Evolutionary conservation across 2,888 invertebrate species (phyloP), one percentile per base, ranked within the genome.

Genomic region (Ophion slaviceki): DNA sequence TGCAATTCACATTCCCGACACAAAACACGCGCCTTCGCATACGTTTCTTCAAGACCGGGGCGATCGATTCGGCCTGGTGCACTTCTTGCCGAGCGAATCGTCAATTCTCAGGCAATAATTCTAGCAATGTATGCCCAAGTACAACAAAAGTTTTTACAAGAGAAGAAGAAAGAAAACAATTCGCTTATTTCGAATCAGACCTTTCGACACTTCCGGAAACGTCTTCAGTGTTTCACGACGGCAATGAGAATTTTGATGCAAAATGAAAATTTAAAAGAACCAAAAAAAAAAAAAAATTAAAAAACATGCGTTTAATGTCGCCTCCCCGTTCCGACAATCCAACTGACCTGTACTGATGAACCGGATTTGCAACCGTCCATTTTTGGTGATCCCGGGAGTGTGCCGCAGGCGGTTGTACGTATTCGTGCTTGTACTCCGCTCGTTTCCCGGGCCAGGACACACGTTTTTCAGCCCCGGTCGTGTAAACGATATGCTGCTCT

Each of bases 401-500:
- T 84, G 96, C 96, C 87, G 94, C 95, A 70, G 95, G 96, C 79
- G 96, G 96, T 89, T 95, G 95, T 62, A 95, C 94, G 89, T 95
- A 95, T 85, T 95, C 95, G 90, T 95, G 95, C 89, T 95, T 95
- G 76, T 94, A 94, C 87, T 95, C 95, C 20, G 94, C 89, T 66
- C 94, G 89, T 88, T 94, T 93, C 45, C 90, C 92, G 66, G 95
- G 95, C 95, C 95, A 96, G 17, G 95, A 95, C 20, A 95, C 95
- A 64, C 95, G 94, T 89, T 96, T 96, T 87, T 96, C 95, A 74
- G 94, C 94, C 67, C 94, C 93, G n/a, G 94, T 93, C 53, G 94
- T 93, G 84, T 95, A 95, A 24, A 95, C 94, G 78, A 95, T 94
- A 87, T 95, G 95, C 86, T 95, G 95, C 88, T 95, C 94, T 88